These are phyloP conservation scores for Amphiduros pacificus DNA, from an alignment of 2,888 invertebrate genomes.

Conservation along the genomic window DNA sequence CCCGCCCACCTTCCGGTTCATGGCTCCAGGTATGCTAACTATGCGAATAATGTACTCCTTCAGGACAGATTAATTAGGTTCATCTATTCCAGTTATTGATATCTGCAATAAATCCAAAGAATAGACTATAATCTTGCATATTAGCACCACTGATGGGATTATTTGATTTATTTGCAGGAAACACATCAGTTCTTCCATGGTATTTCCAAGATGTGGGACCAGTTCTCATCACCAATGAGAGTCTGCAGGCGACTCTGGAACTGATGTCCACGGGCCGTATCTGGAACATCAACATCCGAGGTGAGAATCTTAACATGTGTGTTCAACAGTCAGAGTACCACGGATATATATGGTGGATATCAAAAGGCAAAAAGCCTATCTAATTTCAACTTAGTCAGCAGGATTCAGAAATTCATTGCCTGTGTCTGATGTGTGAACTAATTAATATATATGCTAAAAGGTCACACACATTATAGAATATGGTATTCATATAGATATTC, in stretches of 20 bases:
- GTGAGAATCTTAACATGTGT: constrained; percentile 11
- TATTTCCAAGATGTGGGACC: constrained; percentile 31
- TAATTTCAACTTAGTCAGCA: too few relatives aligned
- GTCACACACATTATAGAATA: too few relatives aligned
- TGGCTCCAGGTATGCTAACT: constrained; percentile 14
- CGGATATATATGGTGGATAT: not conserved
- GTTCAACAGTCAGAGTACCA: not conserved
- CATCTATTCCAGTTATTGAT: too few relatives aligned
- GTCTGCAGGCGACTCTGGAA: constrained; percentile 22
- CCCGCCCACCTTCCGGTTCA: constrained; percentile 44
- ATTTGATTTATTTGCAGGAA: constrained; percentile 49
- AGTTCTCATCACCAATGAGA: constrained; percentile 24
- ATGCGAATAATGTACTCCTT: not conserved
- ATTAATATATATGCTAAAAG: too few relatives aligned
- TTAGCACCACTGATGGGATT: too few relatives aligned
- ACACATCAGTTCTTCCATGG: constrained; percentile 44
- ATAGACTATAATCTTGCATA: too few relatives aligned
- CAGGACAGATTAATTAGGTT: too few relatives aligned
- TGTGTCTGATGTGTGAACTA: too few relatives aligned
- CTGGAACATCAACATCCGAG: constrained; percentile 31
- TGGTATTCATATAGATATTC: too few relatives aligned
- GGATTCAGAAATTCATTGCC: too few relatives aligned
- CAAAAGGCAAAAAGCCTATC: too few relatives aligned
- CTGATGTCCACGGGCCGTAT: constrained; percentile 20
- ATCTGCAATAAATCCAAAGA: too few relatives aligned